A percentile compares a stretch with the other conserved stretches of the same genome.
Evolutionary conservation across 2,888 invertebrate genomes (phyloP).

Genomic region (Tenthredo amoena): DNA sequence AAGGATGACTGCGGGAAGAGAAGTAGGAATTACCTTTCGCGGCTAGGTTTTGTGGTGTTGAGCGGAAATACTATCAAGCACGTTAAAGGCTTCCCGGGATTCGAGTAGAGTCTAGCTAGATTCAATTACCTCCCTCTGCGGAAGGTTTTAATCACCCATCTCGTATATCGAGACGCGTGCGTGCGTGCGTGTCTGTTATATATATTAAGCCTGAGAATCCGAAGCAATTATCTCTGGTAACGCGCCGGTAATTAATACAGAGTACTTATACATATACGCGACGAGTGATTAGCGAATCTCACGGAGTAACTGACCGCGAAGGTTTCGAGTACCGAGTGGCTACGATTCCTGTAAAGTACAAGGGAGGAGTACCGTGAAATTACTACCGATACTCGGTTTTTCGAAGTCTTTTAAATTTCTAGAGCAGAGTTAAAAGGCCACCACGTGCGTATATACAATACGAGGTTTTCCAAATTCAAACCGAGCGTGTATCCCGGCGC

Average conservation of each 20-base stretch:
- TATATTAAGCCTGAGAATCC: background rate
- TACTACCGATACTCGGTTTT: no score
- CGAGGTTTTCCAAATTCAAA: no score
- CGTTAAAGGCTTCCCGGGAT: constrained; percentile 24
- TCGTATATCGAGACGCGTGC: constrained; percentile 1
- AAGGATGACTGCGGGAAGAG: background rate
- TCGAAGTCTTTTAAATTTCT: no score
- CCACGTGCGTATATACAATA: no score
- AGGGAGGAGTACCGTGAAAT: no score
- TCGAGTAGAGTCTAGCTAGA: constrained; percentile 14
- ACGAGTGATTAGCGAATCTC: background rate
- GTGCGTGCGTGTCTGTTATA: background rate
- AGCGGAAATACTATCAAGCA: constrained; percentile 14
- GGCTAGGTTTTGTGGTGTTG: constrained; percentile 11
- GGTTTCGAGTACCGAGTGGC: no score
- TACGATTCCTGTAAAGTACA: no score
- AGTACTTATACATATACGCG: background rate
- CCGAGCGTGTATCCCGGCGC: no score
- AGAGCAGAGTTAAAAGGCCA: no score
- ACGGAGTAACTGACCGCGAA: background rate
- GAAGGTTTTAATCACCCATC: constrained; percentile 6
- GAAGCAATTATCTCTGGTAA: background rate
- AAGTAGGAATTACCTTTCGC: constrained; percentile 10
- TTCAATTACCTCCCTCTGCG: constrained; percentile 14
- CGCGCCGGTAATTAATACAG: background rate